Base-by-base conservation (phyloP, 2,888 invertebrate genomes). In the Diarsia mendica region DNA sequence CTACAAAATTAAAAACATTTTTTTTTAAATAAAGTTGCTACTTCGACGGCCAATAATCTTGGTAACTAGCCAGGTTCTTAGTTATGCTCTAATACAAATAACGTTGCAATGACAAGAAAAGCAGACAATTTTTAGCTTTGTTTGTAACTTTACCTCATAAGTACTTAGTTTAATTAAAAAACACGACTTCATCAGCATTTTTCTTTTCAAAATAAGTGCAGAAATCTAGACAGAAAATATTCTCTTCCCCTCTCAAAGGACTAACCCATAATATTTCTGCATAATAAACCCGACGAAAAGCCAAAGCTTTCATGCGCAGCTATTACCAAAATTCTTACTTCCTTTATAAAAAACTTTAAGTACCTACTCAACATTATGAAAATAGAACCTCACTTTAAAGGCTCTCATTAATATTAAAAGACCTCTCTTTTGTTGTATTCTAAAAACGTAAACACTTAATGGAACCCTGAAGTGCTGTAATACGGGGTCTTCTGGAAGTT, bases 371-470 rank as follows among this genome's bases (percentile, higher is more conserved):
- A 11, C 44, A 8, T 53, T 67, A 65, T 51, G 55, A 53, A 69
- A 80, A 63, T 63, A 23, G 15, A 11, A 77, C n/a, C 46, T 51
- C 11, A 60, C 3, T 65, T 67, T 67, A 5, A 69, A 48, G 13
- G n/a, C 28, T 23, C n/a, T 20, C 51, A 58, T 77, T 82, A 66
- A 58, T 80, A 77, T 72, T 48, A 53, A 67, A 63, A 69, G 0
- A 44, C 33, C 28, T 51, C 48, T 44, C 66, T 51, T 55, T 63
- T 49, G 18, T 66, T n/a, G 18, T 53, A n/a, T 58, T 69, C 61
- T 51, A 44, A 58, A 49, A 67, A 48, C 28, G 23, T 66, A 55
- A 77, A 78, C 33, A 58, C 53, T 58, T 72, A 82, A 80, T 77
- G 23, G 44, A 3, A n/a, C 28, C 13, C 10, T 63, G 9, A 58